Conservation (phyloP, 2,113 vertebrate species). For the Cnemophilus loriae region DNA sequence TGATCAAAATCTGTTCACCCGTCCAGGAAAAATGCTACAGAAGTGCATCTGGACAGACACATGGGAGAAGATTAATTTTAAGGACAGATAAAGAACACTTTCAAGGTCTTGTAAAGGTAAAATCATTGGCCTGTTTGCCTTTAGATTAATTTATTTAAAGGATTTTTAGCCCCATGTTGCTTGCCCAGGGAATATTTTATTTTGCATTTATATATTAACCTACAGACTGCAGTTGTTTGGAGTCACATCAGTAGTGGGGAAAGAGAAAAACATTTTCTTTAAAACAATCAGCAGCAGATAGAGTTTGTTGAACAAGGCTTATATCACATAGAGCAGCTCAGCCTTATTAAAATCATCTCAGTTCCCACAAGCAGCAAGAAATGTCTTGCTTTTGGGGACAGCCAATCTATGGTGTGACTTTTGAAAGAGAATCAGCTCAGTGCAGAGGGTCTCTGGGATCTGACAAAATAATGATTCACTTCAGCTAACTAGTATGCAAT, state of each 20-base stretch:
- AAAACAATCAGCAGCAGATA: background rate
- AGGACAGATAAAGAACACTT: background rate
- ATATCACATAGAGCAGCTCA: background rate
- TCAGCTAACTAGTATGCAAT: background rate
- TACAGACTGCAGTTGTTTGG: background rate
- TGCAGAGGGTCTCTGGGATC: background rate
- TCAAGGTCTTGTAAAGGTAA: background rate
- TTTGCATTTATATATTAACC: background rate
- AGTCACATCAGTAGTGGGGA: background rate
- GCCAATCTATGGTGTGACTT: background rate
- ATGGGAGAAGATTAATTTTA: background rate
- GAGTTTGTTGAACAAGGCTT: background rate
- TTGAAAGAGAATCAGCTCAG: conserved; percentile 11
- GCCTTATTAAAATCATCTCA: background rate
- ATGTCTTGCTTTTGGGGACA: background rate
- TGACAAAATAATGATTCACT: conserved; percentile 49
- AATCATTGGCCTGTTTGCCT: background rate
- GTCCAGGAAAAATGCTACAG: background rate
- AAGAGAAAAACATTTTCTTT: background rate
- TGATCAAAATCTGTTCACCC: background rate
- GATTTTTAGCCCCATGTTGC: background rate
- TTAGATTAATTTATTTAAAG: background rate
- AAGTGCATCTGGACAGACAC: background rate
- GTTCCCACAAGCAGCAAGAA: background rate
- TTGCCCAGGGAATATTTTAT: background rate